phyloP scores from a whole-genome alignment of 2,888 invertebrate genomes.

The Eustalomyia histrio region DNA sequence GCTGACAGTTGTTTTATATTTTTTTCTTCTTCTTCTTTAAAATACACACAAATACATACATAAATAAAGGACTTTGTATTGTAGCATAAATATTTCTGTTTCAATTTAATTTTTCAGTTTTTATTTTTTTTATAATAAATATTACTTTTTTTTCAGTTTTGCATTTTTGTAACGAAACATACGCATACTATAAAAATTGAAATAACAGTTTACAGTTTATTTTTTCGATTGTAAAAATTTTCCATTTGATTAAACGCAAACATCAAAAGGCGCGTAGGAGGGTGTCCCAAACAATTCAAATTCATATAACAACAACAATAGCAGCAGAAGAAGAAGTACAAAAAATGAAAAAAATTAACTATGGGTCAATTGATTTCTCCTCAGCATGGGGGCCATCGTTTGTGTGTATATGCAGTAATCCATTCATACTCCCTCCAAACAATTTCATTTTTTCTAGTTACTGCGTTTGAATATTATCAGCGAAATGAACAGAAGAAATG shows the following conservation, averaged over 20 bases:
- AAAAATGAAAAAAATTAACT: conserved; percentile 30
- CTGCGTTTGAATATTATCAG: background rate
- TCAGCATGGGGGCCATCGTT: conserved; percentile 45
- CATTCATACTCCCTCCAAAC: background rate
- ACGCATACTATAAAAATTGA: conserved; percentile 64
- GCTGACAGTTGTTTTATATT: conserved; percentile 26
- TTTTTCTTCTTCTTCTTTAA: background rate
- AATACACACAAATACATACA: conserved; percentile 11
- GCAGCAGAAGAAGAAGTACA: conserved; percentile 15
- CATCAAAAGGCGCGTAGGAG: conserved; percentile 68
- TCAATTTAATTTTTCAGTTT: conserved; percentile 24
- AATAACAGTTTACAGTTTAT: conserved; percentile 65
- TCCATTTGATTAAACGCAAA: conserved; percentile 78
- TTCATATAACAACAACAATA: conserved; percentile 37
- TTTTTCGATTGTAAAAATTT: conserved; percentile 73
- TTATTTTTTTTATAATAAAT: conserved; percentile 18
- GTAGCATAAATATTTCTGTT: conserved; percentile 59
- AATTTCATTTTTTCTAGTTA: background rate
- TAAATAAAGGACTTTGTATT: conserved; percentile 32
- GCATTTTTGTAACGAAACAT: conserved; percentile 40
- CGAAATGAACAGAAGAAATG: background rate
- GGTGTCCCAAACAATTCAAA: conserved; percentile 60
- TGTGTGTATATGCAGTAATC: background rate
- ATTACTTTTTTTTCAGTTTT: conserved; percentile 11
- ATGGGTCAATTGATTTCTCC: conserved; percentile 57